Evolutionary conservation across 2,888 invertebrate species (phyloP), one percentile per base, ranked within the genome.

Genomic region (Coleophora deauratella): DNA sequence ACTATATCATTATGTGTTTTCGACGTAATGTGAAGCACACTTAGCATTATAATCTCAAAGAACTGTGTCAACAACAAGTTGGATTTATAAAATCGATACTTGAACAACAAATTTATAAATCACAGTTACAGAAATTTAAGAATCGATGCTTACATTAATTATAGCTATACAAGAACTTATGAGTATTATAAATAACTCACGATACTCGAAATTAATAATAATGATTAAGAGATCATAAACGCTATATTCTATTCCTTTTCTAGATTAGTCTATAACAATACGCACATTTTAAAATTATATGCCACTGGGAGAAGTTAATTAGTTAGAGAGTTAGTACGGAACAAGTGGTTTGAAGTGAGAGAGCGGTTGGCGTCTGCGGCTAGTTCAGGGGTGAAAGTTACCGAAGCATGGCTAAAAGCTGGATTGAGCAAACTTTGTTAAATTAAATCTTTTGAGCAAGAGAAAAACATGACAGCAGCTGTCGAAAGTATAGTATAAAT

Each of bases 191-290:
- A 85, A 84, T 82, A 75, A 77, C 31, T 31, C 21, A 62, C 72
- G 73, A 71, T 69, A 72, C 58, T 74, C 69, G 72, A 78, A 82
- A 79, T 78, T 78, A 79, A 84, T 84, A 84, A 82, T 84, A 85
- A 74, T 81, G 81, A 84, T 84, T 85, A 85, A 85, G 85, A 85
- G 85, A 85, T 85, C 85, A 85, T 84, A 84, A 80, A 74, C 68
- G 61, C 78, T 82, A 82, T 68, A 61, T 67, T 58, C 79, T 82
- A 79, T 70, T 57, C 55, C 59, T 73, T 77, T 66, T 66, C 74
- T 81, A 81, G 59, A 80, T 81, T 82, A 85, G 73, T 81, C 74
- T 81, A 80, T 61, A 66, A 64, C 67, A 71, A 72, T 74, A 78
- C 69, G 74, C 63, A 71, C 61, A 65, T 62, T 72, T 66, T 67